These are phyloP conservation scores for Pseudopleuronectes americanus DNA, from an alignment of 2,797 vertebrate species.

Conservation along the genomic window DNA sequence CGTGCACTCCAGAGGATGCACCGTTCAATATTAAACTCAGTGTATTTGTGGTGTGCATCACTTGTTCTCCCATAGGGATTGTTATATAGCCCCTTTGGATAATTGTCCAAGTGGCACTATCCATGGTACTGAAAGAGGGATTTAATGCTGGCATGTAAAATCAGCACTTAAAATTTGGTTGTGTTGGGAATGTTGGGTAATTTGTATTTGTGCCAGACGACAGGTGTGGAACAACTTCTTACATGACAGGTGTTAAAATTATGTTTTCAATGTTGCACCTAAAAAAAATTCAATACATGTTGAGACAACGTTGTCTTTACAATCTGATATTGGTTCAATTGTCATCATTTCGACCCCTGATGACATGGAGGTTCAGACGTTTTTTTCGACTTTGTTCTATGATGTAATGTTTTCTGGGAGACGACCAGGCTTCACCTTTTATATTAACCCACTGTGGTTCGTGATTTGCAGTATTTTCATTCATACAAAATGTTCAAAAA, in stretches of 20 bases:
- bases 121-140: neutral
- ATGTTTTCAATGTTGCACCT: neutral
- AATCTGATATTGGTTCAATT: too few species aligned
- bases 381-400: too few species aligned
- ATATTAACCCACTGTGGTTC: neutral
- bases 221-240: too few species aligned
- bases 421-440: neutral
- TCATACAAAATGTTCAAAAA: neutral
- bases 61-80: conserved; percentile 40
- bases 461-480: neutral
- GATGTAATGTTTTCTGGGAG: too few species aligned
- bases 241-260: too few species aligned
- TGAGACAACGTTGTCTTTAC: too few species aligned
- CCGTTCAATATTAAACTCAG: conserved; percentile 50
- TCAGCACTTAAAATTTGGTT: neutral
- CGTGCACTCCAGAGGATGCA: conserved; percentile 55
- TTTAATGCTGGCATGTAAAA: neutral
- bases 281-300: too few species aligned
- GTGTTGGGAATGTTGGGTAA: too few species aligned
- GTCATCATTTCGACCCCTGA: too few species aligned
- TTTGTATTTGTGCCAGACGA: neutral
- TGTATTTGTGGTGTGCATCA: conserved; percentile 41
- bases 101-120: neutral
- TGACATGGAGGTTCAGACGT: too few species aligned
- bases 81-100: neutral